Conservation (phyloP, 2,888 invertebrate species). For the Ochropacha duplaris region DNA sequence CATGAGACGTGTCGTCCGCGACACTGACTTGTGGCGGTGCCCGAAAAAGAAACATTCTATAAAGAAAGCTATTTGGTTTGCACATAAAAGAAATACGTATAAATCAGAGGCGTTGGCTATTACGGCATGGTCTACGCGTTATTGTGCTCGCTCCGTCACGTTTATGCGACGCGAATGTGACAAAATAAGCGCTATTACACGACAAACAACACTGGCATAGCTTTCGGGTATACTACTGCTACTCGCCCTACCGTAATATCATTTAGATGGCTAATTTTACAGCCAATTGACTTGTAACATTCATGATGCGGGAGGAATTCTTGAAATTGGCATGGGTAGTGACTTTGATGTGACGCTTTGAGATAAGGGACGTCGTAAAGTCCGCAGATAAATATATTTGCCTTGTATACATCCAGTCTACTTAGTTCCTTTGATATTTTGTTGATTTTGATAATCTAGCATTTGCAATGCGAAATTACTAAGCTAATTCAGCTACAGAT, state of each 20-base stretch:
- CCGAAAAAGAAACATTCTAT: slow-evolving; percentile 61
- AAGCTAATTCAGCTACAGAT: not conserved
- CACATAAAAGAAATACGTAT: slow-evolving; percentile 79
- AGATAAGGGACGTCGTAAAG: not conserved
- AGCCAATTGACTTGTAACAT: slow-evolving; percentile 34
- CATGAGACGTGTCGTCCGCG: slow-evolving; percentile 43
- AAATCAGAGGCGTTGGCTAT: slow-evolving; percentile 76
- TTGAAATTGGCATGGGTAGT: slow-evolving; percentile 6
- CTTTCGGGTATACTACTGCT: slow-evolving; percentile 35
- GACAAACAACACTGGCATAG: slow-evolving; percentile 54
- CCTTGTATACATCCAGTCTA: not conserved
- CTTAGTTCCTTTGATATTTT: not conserved
- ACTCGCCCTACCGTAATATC: slow-evolving; percentile 25
- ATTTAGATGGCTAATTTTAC: slow-evolving; percentile 40
- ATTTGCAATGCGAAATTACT: not conserved
- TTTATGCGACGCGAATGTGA: slow-evolving; percentile 70
- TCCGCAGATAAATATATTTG: not conserved
- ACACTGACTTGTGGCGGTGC: slow-evolving; percentile 46
- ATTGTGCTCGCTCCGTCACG: slow-evolving; percentile 71
- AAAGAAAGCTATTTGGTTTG: slow-evolving; percentile 70
- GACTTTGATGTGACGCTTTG: slow-evolving; percentile 3
- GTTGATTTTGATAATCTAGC: not conserved
- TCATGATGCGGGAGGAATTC: slow-evolving; percentile 11
- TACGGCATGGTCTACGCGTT: slow-evolving; percentile 64
- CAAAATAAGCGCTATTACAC: slow-evolving; percentile 70